Conservation (phyloP, 2,888 invertebrate species). For the Synanthedon myopaeformis region DNA sequence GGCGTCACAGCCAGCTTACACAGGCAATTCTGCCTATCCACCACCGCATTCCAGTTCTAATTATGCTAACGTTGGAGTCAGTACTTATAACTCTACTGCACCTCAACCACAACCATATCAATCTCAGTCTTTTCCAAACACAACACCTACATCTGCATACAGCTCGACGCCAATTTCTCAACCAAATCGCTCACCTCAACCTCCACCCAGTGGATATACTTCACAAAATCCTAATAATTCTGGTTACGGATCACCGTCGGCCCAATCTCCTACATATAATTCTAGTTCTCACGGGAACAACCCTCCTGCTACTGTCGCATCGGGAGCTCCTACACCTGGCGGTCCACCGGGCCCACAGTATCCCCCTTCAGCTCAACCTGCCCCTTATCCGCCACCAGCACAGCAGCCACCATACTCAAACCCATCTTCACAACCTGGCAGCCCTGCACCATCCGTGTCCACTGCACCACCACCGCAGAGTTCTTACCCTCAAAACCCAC, state of each 20-base stretch:
- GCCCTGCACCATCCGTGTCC: conserved; percentile 60
- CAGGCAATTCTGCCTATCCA: conserved; percentile 58
- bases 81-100: conserved; percentile 58
- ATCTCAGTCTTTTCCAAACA: conserved; percentile 61
- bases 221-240: conserved; percentile 67
- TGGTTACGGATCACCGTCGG: conserved; percentile 75
- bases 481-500: conserved; percentile 67
- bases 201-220: conserved; percentile 66
- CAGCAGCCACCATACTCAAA: conserved; percentile 71
- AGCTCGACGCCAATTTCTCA: conserved; percentile 65
- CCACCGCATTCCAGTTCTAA: conserved; percentile 54
- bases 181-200: conserved; percentile 69
- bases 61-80: conserved; percentile 61
- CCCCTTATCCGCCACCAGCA: conserved; percentile 71
- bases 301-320: conserved; percentile 58
- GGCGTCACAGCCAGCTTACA: conserved; percentile 52
- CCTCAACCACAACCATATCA: conserved; percentile 63
- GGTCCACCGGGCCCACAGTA: conserved; percentile 74
- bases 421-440: conserved; percentile 65
- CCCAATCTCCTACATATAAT: conserved; percentile 74
- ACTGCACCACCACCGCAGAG: conserved; percentile 70
- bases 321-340: conserved; percentile 58
- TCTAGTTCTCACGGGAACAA: conserved; percentile 70
- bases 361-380: conserved; percentile 73
- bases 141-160: conserved; percentile 64